Conservation (phyloP, 2,797 vertebrate genomes). For the Otolemur crassicaudatus region DNA sequence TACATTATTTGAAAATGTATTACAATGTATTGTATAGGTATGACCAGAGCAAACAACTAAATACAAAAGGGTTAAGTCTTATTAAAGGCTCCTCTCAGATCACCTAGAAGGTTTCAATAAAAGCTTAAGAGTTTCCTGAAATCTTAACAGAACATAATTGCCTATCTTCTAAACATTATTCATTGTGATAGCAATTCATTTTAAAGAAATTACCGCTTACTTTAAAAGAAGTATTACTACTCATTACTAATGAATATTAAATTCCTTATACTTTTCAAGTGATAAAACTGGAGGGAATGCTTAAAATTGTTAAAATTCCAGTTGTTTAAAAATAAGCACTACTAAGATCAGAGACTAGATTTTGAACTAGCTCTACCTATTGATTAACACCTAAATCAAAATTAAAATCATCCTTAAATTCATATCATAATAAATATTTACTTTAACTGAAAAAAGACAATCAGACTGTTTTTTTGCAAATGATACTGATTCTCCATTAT, state of each 20-base stretch:
- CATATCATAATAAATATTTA: background rate
- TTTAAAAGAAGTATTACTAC: background rate
- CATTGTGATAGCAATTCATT: background rate
- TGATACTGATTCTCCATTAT: background rate
- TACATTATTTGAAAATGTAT: background rate
- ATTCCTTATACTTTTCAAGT: background rate
- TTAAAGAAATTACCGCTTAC: background rate
- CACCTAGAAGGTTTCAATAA: background rate
- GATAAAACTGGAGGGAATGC: background rate
- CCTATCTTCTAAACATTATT: background rate
- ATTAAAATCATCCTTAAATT: background rate
- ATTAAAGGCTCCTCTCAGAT: background rate
- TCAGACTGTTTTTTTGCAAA: background rate
- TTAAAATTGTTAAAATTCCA: background rate
- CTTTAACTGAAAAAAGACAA: conserved; percentile 16
- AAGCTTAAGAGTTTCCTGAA: background rate
- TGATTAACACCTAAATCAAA: background rate
- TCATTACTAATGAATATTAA: background rate
- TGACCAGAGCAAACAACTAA: background rate
- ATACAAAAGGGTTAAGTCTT: background rate
- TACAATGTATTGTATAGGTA: background rate
- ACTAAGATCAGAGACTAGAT: background rate
- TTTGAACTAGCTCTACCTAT: background rate
- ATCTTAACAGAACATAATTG: background rate
- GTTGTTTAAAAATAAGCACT: background rate